Evolutionary conservation across 2,888 invertebrate species (phyloP), one percentile per base, ranked within the genome.

Genomic region (Leucoma salicis): DNA sequence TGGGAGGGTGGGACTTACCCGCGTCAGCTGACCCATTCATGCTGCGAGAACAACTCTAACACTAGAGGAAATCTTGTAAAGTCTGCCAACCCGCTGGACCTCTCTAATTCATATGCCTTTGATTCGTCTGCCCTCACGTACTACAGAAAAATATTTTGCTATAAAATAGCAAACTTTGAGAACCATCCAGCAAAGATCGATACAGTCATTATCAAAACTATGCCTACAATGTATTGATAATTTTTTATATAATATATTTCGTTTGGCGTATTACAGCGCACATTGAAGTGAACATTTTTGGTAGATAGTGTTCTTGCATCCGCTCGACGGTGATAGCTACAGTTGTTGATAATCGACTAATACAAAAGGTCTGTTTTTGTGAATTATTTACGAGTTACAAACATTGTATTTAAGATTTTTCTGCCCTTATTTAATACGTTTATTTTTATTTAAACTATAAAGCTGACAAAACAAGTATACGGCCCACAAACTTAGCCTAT

Each of bases 161-260:
- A n/a, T n/a, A n/a, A n/a, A n/a, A 33, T 14, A 14, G n/a, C 13
- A 68, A 72, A 77, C 56, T 75, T 82, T 79, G 79, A 67, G 69
- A 46, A 35, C 12, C 56, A 11, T 29, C 11, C 6, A 0, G 12
- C 16, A 35, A 10, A 40, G 55, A 69, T 68, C 69, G 55, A 68
- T 68, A 62, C 56, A 52, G 43, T 42, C 51, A 56, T 48, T 53
- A 57, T 21, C 59, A 63, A 58, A 60, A 61, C 56, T 50, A 35
- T 44, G 31, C 37, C 28, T 46, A 59, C 11, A 10, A 4, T 27
- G 47, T 54, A 61, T 57, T 46, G 74, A 75, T 74, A 76, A 76
- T 47, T 57, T n/a, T 66, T 62, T 57, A 64, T 66, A 70, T 65
- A 70, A 66, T 63, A 63, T 56, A 62, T 46, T 55, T 47, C 31